A percentile compares a stretch with the other conserved stretches of the same genome.
Evolutionary conservation across 2,797 vertebrate species (phyloP).

Genomic region (Hemitrygon akajei): DNA sequence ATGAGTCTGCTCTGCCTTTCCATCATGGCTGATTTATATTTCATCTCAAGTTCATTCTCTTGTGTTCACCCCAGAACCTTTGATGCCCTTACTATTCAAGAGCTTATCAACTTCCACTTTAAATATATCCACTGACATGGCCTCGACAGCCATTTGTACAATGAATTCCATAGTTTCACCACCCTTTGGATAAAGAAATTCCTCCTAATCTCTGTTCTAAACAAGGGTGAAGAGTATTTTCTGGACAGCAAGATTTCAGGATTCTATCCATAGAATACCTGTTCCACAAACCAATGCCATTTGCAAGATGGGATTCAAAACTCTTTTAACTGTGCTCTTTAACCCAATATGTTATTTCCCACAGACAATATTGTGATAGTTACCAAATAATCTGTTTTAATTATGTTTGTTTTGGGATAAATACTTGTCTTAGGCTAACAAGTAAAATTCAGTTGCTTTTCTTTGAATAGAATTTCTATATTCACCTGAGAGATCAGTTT

Average conservation of each 20-base stretch:
- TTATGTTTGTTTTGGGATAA: neutral
- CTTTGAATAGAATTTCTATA: neutral
- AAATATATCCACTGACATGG: no score
- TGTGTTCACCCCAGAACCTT: no score
- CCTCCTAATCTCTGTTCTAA: no score
- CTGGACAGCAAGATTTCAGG: neutral
- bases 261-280: neutral
- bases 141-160: no score
- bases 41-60: no score
- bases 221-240: neutral
- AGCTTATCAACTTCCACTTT: no score
- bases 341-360: neutral
- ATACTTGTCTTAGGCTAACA: neutral
- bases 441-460: neutral
- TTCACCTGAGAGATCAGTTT: neutral
- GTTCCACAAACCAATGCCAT: neutral
- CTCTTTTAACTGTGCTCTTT: neutral
- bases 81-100: no score
- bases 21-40: no score
- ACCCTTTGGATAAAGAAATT: no score
- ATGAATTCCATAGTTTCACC: no score
- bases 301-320: neutral
- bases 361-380: neutral
- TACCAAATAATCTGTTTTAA: neutral
- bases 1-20: no score